Evolutionary conservation across 2,113 vertebrate species (phyloP).

Genomic region (Clarias gariepinus): DNA sequence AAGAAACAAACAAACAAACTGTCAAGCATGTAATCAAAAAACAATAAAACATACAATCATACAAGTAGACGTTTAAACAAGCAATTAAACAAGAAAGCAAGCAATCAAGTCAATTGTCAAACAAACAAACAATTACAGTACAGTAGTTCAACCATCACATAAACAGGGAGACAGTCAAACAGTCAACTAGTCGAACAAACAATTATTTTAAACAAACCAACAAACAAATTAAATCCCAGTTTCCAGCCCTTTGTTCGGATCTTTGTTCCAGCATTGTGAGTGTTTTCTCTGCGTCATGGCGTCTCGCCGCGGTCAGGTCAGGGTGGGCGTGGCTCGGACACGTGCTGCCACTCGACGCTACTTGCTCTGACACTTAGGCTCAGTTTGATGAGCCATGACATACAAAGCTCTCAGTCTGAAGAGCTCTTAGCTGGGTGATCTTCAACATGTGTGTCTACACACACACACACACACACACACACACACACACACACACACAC

Average conservation of each 20-base stretch:
- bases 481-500: conserved; percentile 4
- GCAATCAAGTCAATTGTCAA: too few relatives aligned
- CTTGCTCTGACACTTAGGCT: background rate
- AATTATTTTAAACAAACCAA: background rate
- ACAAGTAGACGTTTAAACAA: too few relatives aligned
- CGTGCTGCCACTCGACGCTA: background rate
- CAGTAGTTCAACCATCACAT: too few relatives aligned
- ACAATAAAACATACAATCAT: too few relatives aligned
- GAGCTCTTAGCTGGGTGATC: background rate
- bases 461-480: too few relatives aligned
- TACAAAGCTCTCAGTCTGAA: background rate
- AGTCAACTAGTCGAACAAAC: background rate
- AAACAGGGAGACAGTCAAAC: background rate
- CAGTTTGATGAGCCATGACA: background rate
- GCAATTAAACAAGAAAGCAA: too few relatives aligned
- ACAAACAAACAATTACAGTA: too few relatives aligned
- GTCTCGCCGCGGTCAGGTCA: background rate
- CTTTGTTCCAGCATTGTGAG: background rate
- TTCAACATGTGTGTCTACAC: background rate
- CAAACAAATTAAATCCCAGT: background rate
- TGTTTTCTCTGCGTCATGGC: background rate
- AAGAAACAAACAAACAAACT: too few relatives aligned
- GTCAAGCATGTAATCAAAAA: too few relatives aligned
- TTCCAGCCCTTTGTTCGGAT: background rate
- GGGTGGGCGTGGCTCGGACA: background rate